phyloP scores from a whole-genome alignment of 2,113 vertebrate species.

The Puffinus mauretanicus region DNA sequence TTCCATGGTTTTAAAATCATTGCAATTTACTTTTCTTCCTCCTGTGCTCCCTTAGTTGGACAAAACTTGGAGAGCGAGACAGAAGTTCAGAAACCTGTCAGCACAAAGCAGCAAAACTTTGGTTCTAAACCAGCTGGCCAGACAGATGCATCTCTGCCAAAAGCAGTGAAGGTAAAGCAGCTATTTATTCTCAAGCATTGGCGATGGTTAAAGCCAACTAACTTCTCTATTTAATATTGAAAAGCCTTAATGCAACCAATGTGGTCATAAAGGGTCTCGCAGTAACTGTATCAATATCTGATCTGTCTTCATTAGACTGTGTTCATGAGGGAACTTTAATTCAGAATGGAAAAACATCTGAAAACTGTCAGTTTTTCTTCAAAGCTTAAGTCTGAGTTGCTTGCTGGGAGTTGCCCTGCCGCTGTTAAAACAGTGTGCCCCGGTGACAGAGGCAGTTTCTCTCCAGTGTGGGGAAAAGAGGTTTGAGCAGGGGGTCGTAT shows the following conservation, averaged over 20 bases:
- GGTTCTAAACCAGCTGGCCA: constrained; percentile 60
- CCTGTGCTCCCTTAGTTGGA: constrained; percentile 20
- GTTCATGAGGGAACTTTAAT: neutral
- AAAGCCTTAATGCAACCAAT: neutral
- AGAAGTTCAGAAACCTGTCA: constrained; percentile 51
- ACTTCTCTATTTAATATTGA: neutral
- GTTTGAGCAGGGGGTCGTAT: neutral
- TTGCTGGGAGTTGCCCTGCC: neutral
- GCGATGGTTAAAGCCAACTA: neutral
- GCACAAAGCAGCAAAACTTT: constrained; percentile 64
- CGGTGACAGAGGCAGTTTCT: neutral
- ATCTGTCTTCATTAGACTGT: neutral
- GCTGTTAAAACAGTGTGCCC: neutral
- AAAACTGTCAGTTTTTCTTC: neutral
- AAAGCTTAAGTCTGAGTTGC: neutral
- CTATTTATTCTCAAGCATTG: neutral
- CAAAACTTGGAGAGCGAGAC: constrained; percentile 32
- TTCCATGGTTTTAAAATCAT: neutral
- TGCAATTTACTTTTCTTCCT: neutral
- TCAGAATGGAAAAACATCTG: neutral
- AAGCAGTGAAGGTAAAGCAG: constrained; percentile 72
- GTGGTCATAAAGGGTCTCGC: neutral
- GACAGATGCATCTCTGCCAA: constrained; percentile 65
- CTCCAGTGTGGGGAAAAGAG: neutral
- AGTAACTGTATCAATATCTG: neutral